These are phyloP conservation scores for Euschistus heros DNA, from an alignment of 1,140 invertebrate species.

Conservation along the genomic window DNA sequence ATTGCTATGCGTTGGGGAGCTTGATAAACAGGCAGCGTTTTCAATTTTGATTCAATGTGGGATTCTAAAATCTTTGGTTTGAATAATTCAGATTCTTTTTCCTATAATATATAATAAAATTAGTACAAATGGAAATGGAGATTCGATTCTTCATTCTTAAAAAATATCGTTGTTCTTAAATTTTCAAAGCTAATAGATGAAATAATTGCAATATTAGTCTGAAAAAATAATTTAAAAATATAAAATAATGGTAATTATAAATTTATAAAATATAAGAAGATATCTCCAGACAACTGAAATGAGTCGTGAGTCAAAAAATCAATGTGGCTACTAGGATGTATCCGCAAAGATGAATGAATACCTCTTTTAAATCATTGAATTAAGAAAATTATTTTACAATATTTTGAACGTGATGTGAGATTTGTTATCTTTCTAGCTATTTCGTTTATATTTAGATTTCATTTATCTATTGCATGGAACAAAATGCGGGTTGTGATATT, in stretches of 20 bases:
- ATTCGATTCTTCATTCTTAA: not conserved
- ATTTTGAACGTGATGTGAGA: no score
- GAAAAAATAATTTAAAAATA: not conserved
- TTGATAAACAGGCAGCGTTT: not conserved
- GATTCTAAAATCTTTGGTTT: constrained; percentile 4
- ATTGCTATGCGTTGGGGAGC: not conserved
- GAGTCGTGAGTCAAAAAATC: no score
- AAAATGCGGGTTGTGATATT: no score
- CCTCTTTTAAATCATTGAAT: no score
- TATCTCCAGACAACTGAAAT: no score
- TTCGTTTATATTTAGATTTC: no score
- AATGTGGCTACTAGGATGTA: no score
- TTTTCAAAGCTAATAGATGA: not conserved
- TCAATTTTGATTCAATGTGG: not conserved
- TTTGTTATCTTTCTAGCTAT: no score
- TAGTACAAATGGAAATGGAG: not conserved
- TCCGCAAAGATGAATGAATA: no score
- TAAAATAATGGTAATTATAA: not conserved
- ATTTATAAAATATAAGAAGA: not conserved
- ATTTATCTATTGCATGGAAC: no score
- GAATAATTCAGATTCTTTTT: not conserved
- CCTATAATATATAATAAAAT: not conserved
- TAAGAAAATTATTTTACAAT: no score
- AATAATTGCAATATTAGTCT: not conserved
- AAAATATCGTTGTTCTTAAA: not conserved